A percentile compares a stretch with the other conserved stretches of the same genome.
phyloP scores from a whole-genome alignment of 2,113 vertebrate species.

The Oreochromis spilurus region DNA sequence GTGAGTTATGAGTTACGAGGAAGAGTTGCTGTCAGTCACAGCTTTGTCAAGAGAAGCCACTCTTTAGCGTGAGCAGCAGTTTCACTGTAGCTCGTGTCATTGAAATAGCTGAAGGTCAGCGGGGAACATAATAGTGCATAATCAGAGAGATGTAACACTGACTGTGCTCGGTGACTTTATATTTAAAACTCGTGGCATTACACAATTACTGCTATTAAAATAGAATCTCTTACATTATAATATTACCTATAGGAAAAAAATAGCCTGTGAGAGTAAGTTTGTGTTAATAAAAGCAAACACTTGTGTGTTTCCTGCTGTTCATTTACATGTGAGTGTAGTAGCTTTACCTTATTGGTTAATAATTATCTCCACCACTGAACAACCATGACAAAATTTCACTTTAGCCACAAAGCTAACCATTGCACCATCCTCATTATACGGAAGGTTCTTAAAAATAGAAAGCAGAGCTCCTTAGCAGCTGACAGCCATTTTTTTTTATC shows the following conservation, averaged over 20 bases:
- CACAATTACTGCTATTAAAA: background rate
- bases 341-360: background rate
- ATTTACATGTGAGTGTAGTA: background rate
- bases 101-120: background rate
- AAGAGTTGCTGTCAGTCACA: background rate
- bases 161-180: background rate
- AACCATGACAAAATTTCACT: background rate
- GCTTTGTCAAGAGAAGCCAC: background rate
- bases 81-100: background rate
- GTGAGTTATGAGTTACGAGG: background rate
- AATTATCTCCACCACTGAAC: background rate
- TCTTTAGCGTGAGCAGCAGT: background rate
- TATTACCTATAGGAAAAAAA: background rate
- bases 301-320: background rate
- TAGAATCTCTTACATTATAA: background rate
- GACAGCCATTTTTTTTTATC: background rate
- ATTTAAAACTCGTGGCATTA: background rate
- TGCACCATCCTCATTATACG: background rate
- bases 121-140: background rate
- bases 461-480: background rate
- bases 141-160: background rate
- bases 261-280: background rate
- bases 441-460: background rate
- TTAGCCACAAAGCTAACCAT: background rate
- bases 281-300: background rate